Evolutionary conservation across 2,113 vertebrate genomes (phyloP).

Genomic region (Onychorhynchus coronatus): DNA sequence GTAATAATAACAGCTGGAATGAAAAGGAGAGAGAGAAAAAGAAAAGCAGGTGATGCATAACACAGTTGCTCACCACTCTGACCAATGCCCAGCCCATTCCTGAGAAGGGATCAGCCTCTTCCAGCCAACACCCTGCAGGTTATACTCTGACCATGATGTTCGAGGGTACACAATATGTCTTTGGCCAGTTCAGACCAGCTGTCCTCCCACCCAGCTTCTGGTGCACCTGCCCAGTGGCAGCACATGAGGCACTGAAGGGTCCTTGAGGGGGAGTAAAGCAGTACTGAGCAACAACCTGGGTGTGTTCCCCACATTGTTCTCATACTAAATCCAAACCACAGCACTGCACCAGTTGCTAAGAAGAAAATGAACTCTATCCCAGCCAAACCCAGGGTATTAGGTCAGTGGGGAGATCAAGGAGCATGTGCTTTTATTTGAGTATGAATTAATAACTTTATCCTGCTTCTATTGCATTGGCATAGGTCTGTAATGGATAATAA

Average conservation of each 20-base stretch:
- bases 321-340: neutral
- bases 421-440: neutral
- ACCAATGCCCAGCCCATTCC: fast-evolving
- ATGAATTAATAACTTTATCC: neutral
- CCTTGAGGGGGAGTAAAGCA: neutral
- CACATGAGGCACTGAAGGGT: neutral
- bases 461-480: neutral
- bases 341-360: neutral
- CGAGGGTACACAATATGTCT: neutral
- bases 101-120: neutral
- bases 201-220: neutral
- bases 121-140: neutral
- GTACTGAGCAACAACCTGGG: neutral
- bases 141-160: neutral
- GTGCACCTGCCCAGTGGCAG: neutral
- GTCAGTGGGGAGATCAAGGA: neutral
- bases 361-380: neutral
- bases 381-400: neutral
- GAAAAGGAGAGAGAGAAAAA: neutral
- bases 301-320: neutral
- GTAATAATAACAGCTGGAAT: neutral
- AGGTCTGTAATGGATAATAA: neutral
- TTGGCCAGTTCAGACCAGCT: neutral
- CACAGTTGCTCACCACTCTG: fast-evolving
- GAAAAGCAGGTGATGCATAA: neutral